These are phyloP conservation scores for Exephanes ischioxanthus DNA, from an alignment of 2,888 invertebrate genomes.

Conservation along the genomic window DNA sequence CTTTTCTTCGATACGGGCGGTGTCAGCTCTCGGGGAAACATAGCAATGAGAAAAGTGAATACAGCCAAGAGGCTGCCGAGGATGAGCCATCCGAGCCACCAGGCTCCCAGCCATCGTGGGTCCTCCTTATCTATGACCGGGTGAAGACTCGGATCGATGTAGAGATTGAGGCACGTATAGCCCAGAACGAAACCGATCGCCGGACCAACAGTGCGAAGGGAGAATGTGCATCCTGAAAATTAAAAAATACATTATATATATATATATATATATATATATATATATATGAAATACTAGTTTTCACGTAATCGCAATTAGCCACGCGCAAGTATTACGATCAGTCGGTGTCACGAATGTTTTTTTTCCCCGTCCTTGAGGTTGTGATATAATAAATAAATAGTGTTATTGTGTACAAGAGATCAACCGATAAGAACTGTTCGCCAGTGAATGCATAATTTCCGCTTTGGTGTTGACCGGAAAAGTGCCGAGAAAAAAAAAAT, in stretches of 20 bases:
- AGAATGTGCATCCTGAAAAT: conserved; percentile 85
- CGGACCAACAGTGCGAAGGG: conserved; percentile 86
- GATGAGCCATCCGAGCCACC: conserved; percentile 91
- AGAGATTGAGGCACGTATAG: conserved; percentile 86
- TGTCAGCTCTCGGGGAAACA: conserved; percentile 88
- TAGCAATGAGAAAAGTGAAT: conserved; percentile 88
- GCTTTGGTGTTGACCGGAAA: neutral
- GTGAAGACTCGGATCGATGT: conserved; percentile 87
- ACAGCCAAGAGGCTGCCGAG: conserved; percentile 87
- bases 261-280: conserved; percentile 10
- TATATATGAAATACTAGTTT: neutral
- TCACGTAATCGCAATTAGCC: conserved; percentile 10
- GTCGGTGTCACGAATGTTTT: neutral
- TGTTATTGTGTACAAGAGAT: neutral
- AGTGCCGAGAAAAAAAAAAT: neutral
- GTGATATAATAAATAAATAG: conserved; percentile 7
- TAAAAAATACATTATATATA: conserved; percentile 17
- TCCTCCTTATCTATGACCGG: conserved; percentile 87
- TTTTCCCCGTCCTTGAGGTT: neutral
- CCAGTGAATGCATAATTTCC: neutral
- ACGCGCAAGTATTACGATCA: neutral
- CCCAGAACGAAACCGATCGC: conserved; percentile 88
- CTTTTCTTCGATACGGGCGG: conserved; percentile 74
- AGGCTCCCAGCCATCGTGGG: conserved; percentile 91
- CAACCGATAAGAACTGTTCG: neutral